Conservation (phyloP, 1,140 invertebrate species). For the Cydia pomonella region DNA sequence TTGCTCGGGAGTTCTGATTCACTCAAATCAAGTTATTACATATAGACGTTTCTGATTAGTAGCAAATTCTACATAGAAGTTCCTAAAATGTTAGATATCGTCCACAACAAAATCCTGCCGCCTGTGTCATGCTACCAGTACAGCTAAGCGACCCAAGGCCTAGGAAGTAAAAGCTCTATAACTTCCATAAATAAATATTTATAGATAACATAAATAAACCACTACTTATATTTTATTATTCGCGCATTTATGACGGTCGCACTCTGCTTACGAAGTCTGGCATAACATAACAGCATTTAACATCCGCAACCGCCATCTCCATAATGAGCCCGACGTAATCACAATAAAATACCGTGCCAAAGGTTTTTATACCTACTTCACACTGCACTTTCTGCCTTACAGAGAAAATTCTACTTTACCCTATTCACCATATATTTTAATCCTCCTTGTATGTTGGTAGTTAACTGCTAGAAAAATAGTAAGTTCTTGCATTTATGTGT, state of each 20-base stretch:
- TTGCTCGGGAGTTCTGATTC: too few relatives aligned
- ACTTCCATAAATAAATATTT: too few relatives aligned
- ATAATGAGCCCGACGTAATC: background rate
- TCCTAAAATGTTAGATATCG: too few relatives aligned
- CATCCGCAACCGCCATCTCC: background rate
- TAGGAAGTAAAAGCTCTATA: too few relatives aligned
- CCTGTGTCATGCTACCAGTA: too few relatives aligned
- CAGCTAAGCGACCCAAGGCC: too few relatives aligned
- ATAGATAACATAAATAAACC: too few relatives aligned
- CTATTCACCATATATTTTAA: background rate
- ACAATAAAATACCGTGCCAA: background rate
- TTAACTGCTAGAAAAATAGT: background rate
- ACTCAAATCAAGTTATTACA: too few relatives aligned
- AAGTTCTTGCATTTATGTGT: background rate
- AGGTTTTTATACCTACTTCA: background rate
- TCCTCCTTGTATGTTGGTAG: background rate
- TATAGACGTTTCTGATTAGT: too few relatives aligned
- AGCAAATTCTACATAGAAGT: too few relatives aligned
- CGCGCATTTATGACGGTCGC: constrained; percentile 6
- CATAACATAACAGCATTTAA: constrained; percentile 11
- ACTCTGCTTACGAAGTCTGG: background rate
- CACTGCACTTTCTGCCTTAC: background rate
- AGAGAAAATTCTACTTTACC: background rate
- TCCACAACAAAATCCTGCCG: too few relatives aligned
- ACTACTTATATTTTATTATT: background rate